Percentiles rank a stretch among this genome's conserved stretches.
Conservation (phyloP, 2,888 invertebrate species). For the Zhuqinia jingwanae region DNA sequence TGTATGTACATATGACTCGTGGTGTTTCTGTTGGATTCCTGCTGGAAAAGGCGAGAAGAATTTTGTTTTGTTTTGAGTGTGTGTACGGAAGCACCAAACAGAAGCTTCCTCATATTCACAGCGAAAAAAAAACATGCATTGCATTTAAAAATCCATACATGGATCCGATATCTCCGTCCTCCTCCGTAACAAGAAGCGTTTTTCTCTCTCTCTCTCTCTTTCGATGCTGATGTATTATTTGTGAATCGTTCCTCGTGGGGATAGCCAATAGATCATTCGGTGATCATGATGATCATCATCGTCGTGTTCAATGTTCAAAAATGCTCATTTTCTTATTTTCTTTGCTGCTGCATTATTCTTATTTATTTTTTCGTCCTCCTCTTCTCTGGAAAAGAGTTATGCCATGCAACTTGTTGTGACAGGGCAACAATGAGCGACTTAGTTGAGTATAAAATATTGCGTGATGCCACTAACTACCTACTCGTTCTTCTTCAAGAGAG, state of each 20-base stretch:
- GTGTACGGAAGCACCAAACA: constrained; percentile 61
- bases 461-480: constrained; percentile 64
- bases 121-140: background rate
- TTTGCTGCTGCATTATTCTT: constrained; percentile 33
- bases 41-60: constrained; percentile 45
- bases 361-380: constrained; percentile 14
- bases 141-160: constrained; percentile 55
- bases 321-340: constrained; percentile 26
- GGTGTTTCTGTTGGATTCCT: too few species aligned
- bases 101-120: constrained; percentile 55
- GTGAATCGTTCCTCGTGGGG: constrained; percentile 73
- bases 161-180: constrained; percentile 34
- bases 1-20: too few species aligned
- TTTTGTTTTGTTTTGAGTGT: background rate
- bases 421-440: constrained; percentile 60
- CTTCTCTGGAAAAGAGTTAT: constrained; percentile 56
- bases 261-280: constrained; percentile 73
- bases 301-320: constrained; percentile 23
- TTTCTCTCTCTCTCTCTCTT: too few species aligned
- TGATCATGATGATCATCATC: constrained; percentile 31
- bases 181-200: constrained; percentile 39
- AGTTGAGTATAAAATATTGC: constrained; percentile 67
- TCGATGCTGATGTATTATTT: constrained; percentile 56
- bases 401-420: constrained; percentile 70
- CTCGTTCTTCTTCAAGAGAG: constrained; percentile 27